A percentile compares a stretch with the other conserved stretches of the same genome.
phyloP scores from a whole-genome alignment of 2,113 vertebrate species.

The Scolopax mira region DNA sequence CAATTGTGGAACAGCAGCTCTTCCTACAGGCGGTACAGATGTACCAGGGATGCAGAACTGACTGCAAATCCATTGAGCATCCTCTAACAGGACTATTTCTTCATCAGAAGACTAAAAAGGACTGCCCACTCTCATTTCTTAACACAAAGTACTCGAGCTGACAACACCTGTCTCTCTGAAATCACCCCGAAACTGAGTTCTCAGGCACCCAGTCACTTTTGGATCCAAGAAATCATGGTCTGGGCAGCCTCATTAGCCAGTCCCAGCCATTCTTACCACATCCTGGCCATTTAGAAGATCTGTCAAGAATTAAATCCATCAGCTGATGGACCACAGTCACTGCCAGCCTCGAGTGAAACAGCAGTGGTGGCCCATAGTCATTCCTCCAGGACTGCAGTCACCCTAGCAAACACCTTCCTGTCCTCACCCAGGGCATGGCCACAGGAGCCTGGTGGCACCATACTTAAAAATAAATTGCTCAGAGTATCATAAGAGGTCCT shows the following conservation, averaged over 20 bases:
- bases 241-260: not conserved
- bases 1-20: conserved; percentile 12
- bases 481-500: not conserved
- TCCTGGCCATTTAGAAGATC: not conserved
- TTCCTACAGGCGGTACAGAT: not conserved
- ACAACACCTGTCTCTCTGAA: not conserved
- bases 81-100: not conserved
- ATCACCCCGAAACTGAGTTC: not conserved
- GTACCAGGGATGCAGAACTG: not conserved
- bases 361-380: not conserved
- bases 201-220: not conserved
- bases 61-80: not conserved
- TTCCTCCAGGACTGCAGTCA: not conserved
- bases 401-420: not conserved
- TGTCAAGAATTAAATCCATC: not conserved
- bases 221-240: not conserved
- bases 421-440: not conserved
- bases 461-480: not conserved
- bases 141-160: not conserved
- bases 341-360: not conserved
- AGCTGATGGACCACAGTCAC: not conserved
- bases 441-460: not conserved
- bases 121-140: not conserved
- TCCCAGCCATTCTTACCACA: not conserved
- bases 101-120: not conserved